Evolutionary conservation across 1,140 invertebrate genomes (phyloP), one percentile per base, ranked within the genome.

Genomic region (Drosophila busckii): DNA sequence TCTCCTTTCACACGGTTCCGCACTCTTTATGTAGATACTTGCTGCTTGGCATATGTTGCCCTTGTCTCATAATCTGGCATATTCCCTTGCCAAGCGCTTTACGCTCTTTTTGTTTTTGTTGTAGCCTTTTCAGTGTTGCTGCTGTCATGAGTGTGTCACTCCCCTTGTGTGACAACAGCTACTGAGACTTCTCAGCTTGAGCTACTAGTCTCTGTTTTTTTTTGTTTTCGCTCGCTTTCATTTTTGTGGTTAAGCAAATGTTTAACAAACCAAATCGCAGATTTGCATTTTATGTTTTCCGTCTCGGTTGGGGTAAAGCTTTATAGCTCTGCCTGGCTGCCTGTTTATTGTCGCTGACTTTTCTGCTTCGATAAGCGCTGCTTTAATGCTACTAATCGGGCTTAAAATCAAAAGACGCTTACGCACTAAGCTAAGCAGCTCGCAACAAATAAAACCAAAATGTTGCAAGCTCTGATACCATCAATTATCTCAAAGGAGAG

Each of bases 191-290:
- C n/a, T n/a, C 29, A 10, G 55, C 32, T 45, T 60, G 31, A 45
- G 40, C 49, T 38, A 42, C 40, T 45, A 53, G 46, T 19, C 2
- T 29, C 4, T 25, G 16, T 22, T 28, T 34, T 15, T 23, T 32
- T 71, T 58, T 28, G 22, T 37, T 25, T 31, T 38, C 10, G 40
- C 61, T 73, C 32, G 54, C 67, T 60, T 52, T 71, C 49, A 58
- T 58, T 75, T 75, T 80, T 80, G 75, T 80, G 75, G 75, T 80
- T 80, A 80, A 82, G 75, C 70, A 75, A 80, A 80, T 80, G 75
- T 82, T 80, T 59, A 80, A 80, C 75, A 82, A 80, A 80, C 75
- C 75, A 80, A 80, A 80, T 80, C 75, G 54, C 64, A 69, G 75
- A 80, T 80, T 80, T 80, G 75, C 75, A 80, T 80, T 80, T 80